Evolutionary conservation across 92 coral and sea anemone genomes (phyloP).

Genomic region (Zoanthus sansibaricus): DNA sequence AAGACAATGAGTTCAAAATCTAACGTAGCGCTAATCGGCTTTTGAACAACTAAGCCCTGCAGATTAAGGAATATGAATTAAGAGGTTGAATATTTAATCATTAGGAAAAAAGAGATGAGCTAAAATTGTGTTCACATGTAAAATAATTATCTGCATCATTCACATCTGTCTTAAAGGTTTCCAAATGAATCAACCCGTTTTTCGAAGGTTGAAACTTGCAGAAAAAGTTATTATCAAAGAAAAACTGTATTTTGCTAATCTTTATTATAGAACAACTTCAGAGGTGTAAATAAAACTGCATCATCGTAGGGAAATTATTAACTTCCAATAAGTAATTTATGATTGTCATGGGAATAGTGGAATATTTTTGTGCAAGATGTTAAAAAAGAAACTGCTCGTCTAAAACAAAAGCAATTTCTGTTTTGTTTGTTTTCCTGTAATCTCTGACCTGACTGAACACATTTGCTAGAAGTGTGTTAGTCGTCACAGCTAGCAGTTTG

Average conservation of each 20-base stretch:
- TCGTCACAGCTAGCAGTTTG: no score
- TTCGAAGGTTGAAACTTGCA: background rate
- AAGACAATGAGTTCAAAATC: no score
- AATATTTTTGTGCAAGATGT: background rate
- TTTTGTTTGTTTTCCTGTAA: background rate
- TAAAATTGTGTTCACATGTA: background rate
- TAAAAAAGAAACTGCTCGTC: background rate
- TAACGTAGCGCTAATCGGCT: no score
- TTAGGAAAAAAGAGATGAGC: background rate
- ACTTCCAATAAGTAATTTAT: background rate
- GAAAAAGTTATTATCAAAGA: background rate
- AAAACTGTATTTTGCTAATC: conserved; percentile 32
- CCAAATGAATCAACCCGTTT: background rate
- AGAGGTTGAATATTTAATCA: background rate
- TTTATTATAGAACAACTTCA: background rate
- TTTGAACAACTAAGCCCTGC: no score
- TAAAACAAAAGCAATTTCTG: background rate
- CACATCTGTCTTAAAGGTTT: background rate
- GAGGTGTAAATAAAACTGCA: conserved; percentile 26
- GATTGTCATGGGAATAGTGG: background rate
- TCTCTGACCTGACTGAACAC: background rate
- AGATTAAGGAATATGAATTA: background rate
- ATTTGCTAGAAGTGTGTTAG: background rate
- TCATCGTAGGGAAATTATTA: background rate
- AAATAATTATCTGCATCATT: background rate